Base-by-base conservation (phyloP, 2,888 invertebrate genomes). In the Ophioninae sp. region DNA sequence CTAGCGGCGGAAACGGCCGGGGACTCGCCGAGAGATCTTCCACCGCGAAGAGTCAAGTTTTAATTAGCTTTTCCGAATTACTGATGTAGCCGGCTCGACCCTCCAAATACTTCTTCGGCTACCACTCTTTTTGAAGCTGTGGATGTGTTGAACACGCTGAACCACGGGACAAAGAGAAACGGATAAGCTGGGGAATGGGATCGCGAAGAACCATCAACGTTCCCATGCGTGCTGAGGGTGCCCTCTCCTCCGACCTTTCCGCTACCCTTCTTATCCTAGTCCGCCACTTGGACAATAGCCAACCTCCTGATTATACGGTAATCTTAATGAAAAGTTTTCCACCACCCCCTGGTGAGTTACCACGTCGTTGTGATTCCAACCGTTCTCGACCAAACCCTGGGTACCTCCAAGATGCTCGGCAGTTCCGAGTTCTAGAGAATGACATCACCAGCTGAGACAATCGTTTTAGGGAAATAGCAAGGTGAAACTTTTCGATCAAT, bases 1-100 rank as follows among this genome's bases (percentile, higher is more conserved):
- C 65, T 57, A 72, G 59, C 61, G 21, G 57, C 65, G 65, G 56
- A 76, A 81, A 70, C 23, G 72, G 23, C 69, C 21, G 69, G 82
- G 82, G 23, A 30, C 10, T 30, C 6, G 50, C 13, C 6, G 79
- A 77, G 76, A 79, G 83, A 84, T 82, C 80, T 88, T 78, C 65
- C 57, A 23, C 86, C 88, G 17, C 74, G 68, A 74, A 79, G 89
- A 91, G 90, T 91, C 89, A 91, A 91, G 91, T 92, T 92, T 92
- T 92, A 92, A 92, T 92, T 92, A 91, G 91, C 90, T 92, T 91
- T 91, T 90, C 88, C 91, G 89, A 92, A 92, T 92, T 90, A 92
- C 89, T 89, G 90, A 91, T 92, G 91, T 91, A 90, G 91, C 88
- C 81, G 87, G 86, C 87, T 89, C 87, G 86, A 84, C 88, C 89